Evolutionary conservation across 1,140 invertebrate genomes (phyloP), one percentile per base, ranked within the genome.

Genomic region (Drosophila sucinea): DNA sequence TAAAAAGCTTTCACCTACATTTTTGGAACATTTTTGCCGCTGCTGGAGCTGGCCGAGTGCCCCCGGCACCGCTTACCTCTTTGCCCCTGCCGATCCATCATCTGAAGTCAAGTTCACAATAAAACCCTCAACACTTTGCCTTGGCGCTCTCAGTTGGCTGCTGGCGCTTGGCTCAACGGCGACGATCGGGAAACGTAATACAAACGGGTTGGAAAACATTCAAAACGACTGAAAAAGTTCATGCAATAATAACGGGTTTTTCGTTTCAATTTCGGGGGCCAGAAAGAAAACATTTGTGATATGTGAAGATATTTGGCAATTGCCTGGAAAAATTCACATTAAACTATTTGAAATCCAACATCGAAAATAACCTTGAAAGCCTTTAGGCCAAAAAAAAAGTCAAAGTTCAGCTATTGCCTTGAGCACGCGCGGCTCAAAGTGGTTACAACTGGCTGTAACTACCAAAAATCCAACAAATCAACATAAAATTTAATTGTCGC

Each of bases 41-140:
- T 17, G 44, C 6, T 38, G 35, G 10, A 38, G 35, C 35, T 38
- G 35, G 35, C 35, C 35, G 35, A 38, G 10, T 38, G 10, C 35
- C 35, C 44, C 8, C 5, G 8, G 1, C 27, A 8, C 29, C 29
- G 44, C 57, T 27, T 10, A 44, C 33, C 38, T 30, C 65, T 7
- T 38, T 32, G 60, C 54, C 51, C 33, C 58, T 30, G 25, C 10
- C 27, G 35, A n/a, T 8, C 8, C 56, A 51, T 17, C 7, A 23
- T 1, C 38, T 75, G 51, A 65, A 87, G 69, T 87, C 83, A 87
- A 87, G 82, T 87, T 87, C 75, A 77, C 38, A 71, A 87, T 83
- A 87, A 86, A 86, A 86, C 75, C 76, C 73, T 87, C 64, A 47
- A 66, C 82, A 77, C 63, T 67, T 71, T 70, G 82, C 79, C 75